These are phyloP conservation scores for Tromatobia lineatoria DNA, from an alignment of 2,888 invertebrate genomes.

Conservation along the genomic window DNA sequence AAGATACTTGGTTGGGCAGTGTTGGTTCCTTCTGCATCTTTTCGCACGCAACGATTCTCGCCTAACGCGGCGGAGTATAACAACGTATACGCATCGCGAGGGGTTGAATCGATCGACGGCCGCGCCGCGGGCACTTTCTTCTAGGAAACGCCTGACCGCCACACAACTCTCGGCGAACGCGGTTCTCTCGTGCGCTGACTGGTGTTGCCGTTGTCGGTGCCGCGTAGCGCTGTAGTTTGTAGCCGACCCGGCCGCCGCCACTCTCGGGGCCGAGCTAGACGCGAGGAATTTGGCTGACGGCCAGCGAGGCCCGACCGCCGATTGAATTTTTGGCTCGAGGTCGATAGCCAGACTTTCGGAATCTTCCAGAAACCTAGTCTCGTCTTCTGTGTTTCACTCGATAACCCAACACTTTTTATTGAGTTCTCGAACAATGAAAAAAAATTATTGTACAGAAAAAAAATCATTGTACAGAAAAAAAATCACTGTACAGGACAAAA, in stretches of 20 bases:
- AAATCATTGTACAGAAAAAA: no score
- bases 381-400: slow-evolving; percentile 51
- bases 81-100: slow-evolving; percentile 49
- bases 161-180: slow-evolving; percentile 43
- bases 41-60: slow-evolving; percentile 47
- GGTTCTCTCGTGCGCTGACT: slow-evolving; percentile 38
- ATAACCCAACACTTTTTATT: slow-evolving; percentile 36
- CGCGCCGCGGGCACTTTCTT: slow-evolving; percentile 68
- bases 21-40: slow-evolving; percentile 26
- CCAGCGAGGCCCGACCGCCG: slow-evolving; percentile 70
- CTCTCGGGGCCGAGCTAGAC: slow-evolving; percentile 69
- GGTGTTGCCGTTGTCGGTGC: slow-evolving; percentile 29
- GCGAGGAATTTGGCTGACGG: slow-evolving; percentile 72
- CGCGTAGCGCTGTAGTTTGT: slow-evolving; percentile 50
- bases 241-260: slow-evolving; percentile 50
- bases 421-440: not conserved
- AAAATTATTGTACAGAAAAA: not conserved
- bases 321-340: slow-evolving; percentile 74
- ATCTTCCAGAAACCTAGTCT: slow-evolving; percentile 71
- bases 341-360: slow-evolving; percentile 73
- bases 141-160: slow-evolving; percentile 72
- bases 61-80: not conserved
- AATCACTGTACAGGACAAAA: no score
- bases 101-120: slow-evolving; percentile 69
- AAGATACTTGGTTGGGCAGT: not conserved